Conservation (phyloP, 2,888 invertebrate species). For the Nematopogon swammerdamellus region DNA sequence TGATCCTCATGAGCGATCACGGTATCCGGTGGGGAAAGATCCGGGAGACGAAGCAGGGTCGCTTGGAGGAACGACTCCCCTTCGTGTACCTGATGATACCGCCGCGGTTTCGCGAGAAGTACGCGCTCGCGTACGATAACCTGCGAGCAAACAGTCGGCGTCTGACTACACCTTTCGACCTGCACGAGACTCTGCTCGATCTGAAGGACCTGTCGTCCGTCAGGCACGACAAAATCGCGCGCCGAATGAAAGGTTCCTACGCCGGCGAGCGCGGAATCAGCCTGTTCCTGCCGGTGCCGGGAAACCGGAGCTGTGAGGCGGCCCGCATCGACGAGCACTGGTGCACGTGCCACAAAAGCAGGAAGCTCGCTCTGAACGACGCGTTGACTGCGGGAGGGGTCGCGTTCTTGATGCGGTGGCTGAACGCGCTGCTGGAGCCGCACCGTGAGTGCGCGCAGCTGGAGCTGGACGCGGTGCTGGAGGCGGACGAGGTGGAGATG, state of each 20-base stretch:
- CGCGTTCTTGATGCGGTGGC: constrained; percentile 55
- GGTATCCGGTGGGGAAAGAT: constrained; percentile 86
- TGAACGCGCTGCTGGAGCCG: constrained; percentile 61
- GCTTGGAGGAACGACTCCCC: constrained; percentile 85
- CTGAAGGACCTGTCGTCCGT: constrained; percentile 53
- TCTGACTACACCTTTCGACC: constrained; percentile 79
- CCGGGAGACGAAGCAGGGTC: constrained; percentile 78
- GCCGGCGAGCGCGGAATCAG: constrained; percentile 64
- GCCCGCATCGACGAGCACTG: constrained; percentile 81
- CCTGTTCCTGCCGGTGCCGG: constrained; percentile 71
- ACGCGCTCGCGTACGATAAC: constrained; percentile 60
- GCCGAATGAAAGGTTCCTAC: constrained; percentile 27
- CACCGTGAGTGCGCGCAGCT: constrained; percentile 66
- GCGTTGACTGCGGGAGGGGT: constrained; percentile 57
- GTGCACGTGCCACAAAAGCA: constrained; percentile 80
- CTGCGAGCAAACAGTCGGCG: constrained; percentile 63
- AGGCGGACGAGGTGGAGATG: constrained; percentile 62
- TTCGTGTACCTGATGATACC: constrained; percentile 74
- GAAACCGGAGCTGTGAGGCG: constrained; percentile 67
- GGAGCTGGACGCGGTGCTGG: constrained; percentile 57
- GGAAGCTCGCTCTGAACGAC: constrained; percentile 52
- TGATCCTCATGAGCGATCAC: constrained; percentile 86
- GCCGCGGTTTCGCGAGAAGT: constrained; percentile 62
- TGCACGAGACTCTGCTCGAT: constrained; percentile 75
- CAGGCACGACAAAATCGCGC: constrained; percentile 33